Percentiles rank a stretch among this genome's conserved stretches.
phyloP scores from a whole-genome alignment of 2,113 vertebrate species.

The Nyctibius bracteatus region DNA sequence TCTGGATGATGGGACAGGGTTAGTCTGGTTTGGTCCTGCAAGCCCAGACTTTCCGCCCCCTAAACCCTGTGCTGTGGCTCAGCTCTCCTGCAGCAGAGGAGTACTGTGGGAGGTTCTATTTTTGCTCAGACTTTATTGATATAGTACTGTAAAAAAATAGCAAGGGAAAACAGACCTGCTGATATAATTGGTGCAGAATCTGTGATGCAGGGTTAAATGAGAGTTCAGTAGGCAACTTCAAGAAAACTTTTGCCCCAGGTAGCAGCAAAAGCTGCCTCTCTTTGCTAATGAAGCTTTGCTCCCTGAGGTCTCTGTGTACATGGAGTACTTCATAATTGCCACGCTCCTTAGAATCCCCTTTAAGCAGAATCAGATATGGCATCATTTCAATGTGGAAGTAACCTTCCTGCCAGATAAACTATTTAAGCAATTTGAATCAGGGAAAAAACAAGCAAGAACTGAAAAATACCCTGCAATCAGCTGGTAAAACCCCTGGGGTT shows the following conservation, averaged over 20 bases:
- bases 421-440: not conserved
- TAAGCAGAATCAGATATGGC: not conserved
- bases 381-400: not conserved
- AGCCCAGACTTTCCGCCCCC: not conserved
- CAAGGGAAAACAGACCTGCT: not conserved
- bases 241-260: not conserved
- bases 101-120: not conserved
- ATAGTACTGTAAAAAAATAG: not conserved
- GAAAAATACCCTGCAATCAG: not conserved
- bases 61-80: not conserved
- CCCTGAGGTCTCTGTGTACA: not conserved
- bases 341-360: not conserved
- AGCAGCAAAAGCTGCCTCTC: not conserved
- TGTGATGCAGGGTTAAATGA: not conserved
- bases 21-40: not conserved
- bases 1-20: rapidly evolving
- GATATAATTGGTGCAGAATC: not conserved
- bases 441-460: not conserved
- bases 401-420: not conserved
- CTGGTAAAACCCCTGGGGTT: not conserved
- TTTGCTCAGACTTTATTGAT: not conserved
- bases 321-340: not conserved
- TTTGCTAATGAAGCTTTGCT: not conserved
- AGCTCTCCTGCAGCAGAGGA: not conserved
- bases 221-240: not conserved